A percentile compares a stretch with the other conserved stretches of the same genome.
These are phyloP conservation scores for Haemorhous mexicanus DNA, from an alignment of 2,113 vertebrate genomes.

Conservation along the genomic window DNA sequence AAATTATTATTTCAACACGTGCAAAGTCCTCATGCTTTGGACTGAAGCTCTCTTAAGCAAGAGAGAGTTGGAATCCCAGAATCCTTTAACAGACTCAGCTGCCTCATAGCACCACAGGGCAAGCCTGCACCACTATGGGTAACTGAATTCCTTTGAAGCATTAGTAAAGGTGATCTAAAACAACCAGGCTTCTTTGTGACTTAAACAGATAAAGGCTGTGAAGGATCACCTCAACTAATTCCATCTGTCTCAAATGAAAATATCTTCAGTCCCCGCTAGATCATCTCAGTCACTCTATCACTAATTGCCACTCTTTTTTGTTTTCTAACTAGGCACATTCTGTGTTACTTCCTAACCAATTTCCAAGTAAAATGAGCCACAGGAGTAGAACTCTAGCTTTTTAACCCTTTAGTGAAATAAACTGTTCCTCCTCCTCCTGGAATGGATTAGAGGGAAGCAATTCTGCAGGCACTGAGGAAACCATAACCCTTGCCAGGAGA, in stretches of 20 bases:
- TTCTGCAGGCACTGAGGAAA: not conserved
- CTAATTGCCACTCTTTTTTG: not conserved
- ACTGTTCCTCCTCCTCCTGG: not conserved
- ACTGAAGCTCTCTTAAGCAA: not conserved
- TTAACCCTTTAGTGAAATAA: not conserved
- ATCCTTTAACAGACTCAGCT: not conserved
- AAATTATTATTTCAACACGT: not conserved
- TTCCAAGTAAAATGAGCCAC: not conserved
- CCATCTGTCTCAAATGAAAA: not conserved
- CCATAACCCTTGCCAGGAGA: not conserved
- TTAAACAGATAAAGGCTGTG: not conserved
- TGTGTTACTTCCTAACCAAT: not conserved
- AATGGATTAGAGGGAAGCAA: not conserved
- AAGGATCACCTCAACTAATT: not conserved
- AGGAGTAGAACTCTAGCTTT: not conserved
- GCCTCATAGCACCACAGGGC: not conserved
- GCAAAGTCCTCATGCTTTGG: not conserved
- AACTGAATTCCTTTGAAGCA: not conserved
- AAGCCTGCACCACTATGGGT: not conserved
- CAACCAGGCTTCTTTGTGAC: not conserved
- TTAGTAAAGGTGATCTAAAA: not conserved
- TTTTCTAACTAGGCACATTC: not conserved
- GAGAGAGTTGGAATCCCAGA: not conserved
- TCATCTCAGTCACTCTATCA: not conserved
- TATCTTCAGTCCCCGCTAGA: not conserved